These are phyloP conservation scores for Idaea aversata DNA, from an alignment of 2,888 invertebrate species.

Conservation along the genomic window DNA sequence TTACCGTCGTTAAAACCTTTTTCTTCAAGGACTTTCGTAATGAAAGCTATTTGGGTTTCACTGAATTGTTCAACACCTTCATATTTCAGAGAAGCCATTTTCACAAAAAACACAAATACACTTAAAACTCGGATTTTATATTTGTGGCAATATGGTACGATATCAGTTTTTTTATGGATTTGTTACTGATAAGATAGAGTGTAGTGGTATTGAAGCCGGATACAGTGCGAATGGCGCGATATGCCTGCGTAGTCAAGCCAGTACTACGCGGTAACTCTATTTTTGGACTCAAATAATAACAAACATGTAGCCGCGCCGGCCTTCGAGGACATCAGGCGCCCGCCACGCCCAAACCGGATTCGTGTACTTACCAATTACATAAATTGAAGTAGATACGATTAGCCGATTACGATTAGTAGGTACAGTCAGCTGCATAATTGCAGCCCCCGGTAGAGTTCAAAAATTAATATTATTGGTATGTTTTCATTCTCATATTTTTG, in stretches of 20 bases:
- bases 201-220: constrained; percentile 2
- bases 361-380: neutral
- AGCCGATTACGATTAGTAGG: neutral
- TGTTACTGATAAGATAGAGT: constrained; percentile 3
- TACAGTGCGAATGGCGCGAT: neutral
- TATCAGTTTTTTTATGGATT: neutral
- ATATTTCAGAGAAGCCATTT: constrained; percentile 22
- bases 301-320: neutral
- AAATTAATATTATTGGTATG: too few relatives aligned
- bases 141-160: neutral
- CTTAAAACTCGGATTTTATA: neutral
- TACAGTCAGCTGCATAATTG: too few relatives aligned
- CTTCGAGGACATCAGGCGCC: neutral
- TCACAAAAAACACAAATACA: neutral
- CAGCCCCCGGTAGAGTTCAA: too few relatives aligned
- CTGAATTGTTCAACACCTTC: constrained; percentile 25
- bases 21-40: constrained; percentile 20
- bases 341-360: neutral
- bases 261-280: neutral
- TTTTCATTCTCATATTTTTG: too few relatives aligned
- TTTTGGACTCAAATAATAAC: neutral
- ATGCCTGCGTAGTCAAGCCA: neutral
- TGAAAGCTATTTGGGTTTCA: constrained; percentile 22
- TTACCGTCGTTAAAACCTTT: constrained; percentile 20
- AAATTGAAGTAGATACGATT: neutral